Conservation (phyloP, 2,113 vertebrate genomes). For the Hemiprocne comata region DNA sequence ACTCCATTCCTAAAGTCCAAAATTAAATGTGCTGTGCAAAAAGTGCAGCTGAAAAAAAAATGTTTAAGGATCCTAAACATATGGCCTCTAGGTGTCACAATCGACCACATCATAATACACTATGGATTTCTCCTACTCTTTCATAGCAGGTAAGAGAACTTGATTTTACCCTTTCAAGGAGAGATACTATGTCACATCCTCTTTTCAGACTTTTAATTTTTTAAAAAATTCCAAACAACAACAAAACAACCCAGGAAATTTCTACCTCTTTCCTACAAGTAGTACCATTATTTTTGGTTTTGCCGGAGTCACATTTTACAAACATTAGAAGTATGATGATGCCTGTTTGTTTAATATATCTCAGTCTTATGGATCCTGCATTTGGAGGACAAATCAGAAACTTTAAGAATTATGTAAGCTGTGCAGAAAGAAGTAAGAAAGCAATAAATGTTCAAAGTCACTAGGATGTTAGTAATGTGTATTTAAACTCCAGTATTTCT, state of each 20-base stretch:
- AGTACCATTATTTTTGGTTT: neutral
- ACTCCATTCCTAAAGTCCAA: neutral
- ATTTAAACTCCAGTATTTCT: neutral
- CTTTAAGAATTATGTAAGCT: neutral
- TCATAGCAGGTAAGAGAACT: neutral
- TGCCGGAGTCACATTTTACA: neutral
- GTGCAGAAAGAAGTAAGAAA: neutral
- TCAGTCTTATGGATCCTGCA: neutral
- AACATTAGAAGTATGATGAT: neutral
- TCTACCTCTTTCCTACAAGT: neutral
- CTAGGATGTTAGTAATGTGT: neutral
- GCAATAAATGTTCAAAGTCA: neutral
- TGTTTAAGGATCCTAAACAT: neutral
- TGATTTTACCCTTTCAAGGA: neutral
- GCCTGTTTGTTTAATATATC: neutral
- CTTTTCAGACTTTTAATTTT: neutral
- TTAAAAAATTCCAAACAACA: no score
- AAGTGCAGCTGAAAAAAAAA: neutral
- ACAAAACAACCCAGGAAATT: neutral
- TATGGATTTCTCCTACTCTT: neutral
- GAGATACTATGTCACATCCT: neutral
- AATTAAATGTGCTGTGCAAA: neutral
- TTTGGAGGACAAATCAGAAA: neutral
- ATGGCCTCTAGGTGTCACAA: constrained; percentile 80
- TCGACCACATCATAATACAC: constrained; percentile 26